Evolutionary conservation across 2,888 invertebrate genomes (phyloP).

Genomic region (Chrysolina oricalcia): DNA sequence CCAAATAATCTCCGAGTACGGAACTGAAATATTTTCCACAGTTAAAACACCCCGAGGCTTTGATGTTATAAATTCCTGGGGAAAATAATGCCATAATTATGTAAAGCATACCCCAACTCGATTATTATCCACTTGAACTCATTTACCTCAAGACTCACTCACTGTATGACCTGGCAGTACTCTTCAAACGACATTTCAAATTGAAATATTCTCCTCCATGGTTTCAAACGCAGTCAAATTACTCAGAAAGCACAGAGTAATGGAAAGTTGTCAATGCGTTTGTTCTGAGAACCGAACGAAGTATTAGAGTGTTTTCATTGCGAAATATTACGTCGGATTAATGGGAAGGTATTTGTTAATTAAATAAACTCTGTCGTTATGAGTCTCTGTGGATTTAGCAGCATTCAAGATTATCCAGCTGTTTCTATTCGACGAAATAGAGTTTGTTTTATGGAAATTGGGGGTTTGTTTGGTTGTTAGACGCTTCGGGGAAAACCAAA

Average conservation of each 20-base stretch:
- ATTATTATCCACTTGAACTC: background rate
- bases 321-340: background rate
- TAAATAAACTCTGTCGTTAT: conserved; percentile 11
- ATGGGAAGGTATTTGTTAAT: conserved; percentile 18
- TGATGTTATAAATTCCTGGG: too few relatives aligned
- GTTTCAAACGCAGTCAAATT: conserved; percentile 1
- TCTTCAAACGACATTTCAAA: conserved; percentile 2
- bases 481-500: background rate
- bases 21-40: too few relatives aligned
- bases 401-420: background rate
- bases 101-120: background rate
- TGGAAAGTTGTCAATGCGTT: conserved; percentile 1
- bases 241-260: conserved; percentile 7
- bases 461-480: background rate
- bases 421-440: background rate
- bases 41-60: too few relatives aligned
- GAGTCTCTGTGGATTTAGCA: background rate
- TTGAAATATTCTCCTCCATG: background rate
- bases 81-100: background rate
- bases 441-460: background rate
- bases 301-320: conserved; percentile 9
- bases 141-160: background rate
- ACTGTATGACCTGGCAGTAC: background rate
- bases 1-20: too few relatives aligned
- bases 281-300: background rate